Evolutionary conservation across 2,113 vertebrate genomes (phyloP).

Genomic region (Myotis davidii): DNA sequence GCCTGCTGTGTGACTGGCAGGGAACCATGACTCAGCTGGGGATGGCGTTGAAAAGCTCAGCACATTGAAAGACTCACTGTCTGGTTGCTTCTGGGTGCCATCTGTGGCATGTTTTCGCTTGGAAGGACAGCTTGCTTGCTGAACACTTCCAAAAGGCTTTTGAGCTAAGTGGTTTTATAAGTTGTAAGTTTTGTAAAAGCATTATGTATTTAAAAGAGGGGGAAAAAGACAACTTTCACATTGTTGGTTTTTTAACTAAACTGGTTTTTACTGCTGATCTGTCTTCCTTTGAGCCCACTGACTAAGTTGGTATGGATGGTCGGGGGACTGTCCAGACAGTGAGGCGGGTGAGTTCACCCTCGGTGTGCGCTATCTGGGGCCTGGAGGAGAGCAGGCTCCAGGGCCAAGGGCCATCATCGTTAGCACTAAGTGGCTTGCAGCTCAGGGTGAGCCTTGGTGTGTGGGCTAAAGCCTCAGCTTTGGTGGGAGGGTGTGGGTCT

Average conservation of each 20-base stretch:
- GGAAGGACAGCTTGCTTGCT: conserved; percentile 42
- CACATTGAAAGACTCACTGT: background rate
- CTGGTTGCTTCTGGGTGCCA: conserved; percentile 11
- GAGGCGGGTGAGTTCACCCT: background rate
- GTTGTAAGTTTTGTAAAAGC: conserved; percentile 19
- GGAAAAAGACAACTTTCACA: background rate
- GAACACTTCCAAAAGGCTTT: conserved; percentile 38
- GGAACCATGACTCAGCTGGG: background rate
- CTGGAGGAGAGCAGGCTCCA: background rate
- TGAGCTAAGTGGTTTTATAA: conserved; percentile 19
- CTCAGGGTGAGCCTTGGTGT: background rate
- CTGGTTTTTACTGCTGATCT: background rate
- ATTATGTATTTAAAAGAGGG: background rate
- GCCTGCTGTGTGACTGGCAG: background rate
- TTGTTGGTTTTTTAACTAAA: background rate
- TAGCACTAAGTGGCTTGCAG: background rate
- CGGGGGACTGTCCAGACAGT: background rate
- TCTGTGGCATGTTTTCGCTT: conserved; percentile 37
- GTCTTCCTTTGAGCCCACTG: background rate
- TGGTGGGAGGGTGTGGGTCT: background rate
- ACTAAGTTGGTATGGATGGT: background rate
- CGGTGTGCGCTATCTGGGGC: accelerated
- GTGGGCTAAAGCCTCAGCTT: background rate
- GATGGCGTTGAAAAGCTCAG: background rate
- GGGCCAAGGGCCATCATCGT: background rate